Conservation (phyloP, 2,797 vertebrate species). For the Neomorphus geoffroyi region DNA sequence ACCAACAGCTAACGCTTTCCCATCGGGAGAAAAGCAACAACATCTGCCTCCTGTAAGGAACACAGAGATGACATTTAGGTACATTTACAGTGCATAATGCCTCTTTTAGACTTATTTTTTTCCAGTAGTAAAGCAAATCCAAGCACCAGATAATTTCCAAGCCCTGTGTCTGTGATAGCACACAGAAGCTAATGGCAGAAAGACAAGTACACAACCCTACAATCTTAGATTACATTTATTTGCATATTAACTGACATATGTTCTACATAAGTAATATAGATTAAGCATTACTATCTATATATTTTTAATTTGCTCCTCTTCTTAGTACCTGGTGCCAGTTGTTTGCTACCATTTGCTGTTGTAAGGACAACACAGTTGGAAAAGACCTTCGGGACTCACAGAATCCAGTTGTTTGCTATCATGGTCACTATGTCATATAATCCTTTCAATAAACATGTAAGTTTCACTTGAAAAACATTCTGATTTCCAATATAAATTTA, state of each 20-base stretch:
- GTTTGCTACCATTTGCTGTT: neutral
- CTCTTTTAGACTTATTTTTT: neutral
- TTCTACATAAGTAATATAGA: neutral
- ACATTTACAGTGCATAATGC: neutral
- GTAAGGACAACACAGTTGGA: neutral
- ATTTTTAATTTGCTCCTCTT: neutral
- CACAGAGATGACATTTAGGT: constrained; percentile 1
- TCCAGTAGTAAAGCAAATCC: too few relatives aligned
- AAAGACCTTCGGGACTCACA: neutral
- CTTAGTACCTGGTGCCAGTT: neutral
- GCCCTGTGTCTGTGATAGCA: neutral
- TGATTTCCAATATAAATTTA: neutral
- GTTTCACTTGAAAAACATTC: neutral
- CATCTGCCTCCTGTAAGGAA: constrained; percentile 89
- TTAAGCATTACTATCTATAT: neutral
- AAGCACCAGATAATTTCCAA: neutral
- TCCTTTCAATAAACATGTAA: neutral
- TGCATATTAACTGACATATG: neutral
- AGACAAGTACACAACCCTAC: neutral
- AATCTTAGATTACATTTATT: neutral
- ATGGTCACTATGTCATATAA: neutral
- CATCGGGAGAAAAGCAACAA: constrained; percentile 97
- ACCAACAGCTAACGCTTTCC: constrained; percentile 95
- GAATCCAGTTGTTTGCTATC: neutral
- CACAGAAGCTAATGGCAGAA: neutral